Base-by-base conservation (phyloP, 1,140 invertebrate genomes). In the Drosophila paulistorum region DNA sequence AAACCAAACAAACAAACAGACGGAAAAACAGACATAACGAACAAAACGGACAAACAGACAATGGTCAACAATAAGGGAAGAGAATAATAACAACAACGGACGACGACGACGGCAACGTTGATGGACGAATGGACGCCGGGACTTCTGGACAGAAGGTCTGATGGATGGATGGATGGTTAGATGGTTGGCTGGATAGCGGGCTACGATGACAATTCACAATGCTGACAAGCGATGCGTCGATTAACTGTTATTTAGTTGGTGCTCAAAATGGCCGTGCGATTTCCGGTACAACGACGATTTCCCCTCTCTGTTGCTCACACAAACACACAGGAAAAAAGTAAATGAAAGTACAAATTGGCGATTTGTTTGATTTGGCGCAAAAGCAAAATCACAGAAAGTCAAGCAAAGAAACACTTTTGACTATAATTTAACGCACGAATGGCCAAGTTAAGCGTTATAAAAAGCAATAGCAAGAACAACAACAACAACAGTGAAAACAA, bases 341-440 rank as follows among this genome's bases (percentile, higher is more conserved):
- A 83, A 89, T 89, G 83, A 87, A 87, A 80, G 84, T 89, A 87
- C 83, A 87, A 84, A 84, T 87, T 89, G 83, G 70, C 79, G 80
- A 87, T 89, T 87, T 89, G 83, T 87, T 87, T 87, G 83, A 89
- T 89, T 87, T 84, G 74, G 63, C 71, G 75, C 65, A 62, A 82
- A 73, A 76, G 84, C 67, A 78, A 83, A 30, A 83, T 87, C 85
- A 77, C 68, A 60, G 64, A 57, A 58, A 45, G 41, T 23, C 57
- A 48, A 6, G 39, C 23, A 35, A 62, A 20, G 17, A 61, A 69
- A 81, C 79, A 81, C 79, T 73, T 83, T 82, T 87, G 76, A 66
- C 84, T 84, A 77, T 84, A 87, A 87, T 87, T 87, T 87, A 89
- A 87, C 84, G 84, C 84, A 90, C 84, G 80, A 87, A 89, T 78